Percentiles rank a stretch among this genome's conserved stretches.
Conservation (phyloP, 30 jellyfish, hydroid and myxozoan genomes). For the Turritopsis dohrnii region DNA sequence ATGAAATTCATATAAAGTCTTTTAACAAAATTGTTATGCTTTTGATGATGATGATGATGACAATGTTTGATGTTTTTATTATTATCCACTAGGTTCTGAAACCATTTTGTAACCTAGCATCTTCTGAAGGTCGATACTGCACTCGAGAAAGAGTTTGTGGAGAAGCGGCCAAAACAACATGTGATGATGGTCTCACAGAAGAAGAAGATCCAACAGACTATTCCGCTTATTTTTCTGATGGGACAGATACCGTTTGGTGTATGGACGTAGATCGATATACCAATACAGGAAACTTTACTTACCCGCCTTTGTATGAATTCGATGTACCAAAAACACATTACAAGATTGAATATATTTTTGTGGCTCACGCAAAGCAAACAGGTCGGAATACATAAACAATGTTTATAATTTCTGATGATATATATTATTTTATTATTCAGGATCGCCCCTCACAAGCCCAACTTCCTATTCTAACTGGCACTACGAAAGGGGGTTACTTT, state of each 20-base stretch:
- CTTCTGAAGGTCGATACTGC: not conserved
- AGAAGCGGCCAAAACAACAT: not conserved
- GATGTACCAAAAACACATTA: not conserved
- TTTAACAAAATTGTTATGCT: not conserved
- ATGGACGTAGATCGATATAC: not conserved
- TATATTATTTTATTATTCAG: no score
- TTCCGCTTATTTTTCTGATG: not conserved
- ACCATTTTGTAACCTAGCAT: not conserved
- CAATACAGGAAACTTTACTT: not conserved
- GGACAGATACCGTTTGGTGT: not conserved
- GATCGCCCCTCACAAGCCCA: no score
- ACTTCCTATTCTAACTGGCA: no score
- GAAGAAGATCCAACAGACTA: not conserved
- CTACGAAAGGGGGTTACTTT: no score
- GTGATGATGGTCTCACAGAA: not conserved
- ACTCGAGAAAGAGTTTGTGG: not conserved
- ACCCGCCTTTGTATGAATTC: not conserved
- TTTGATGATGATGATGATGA: not conserved
- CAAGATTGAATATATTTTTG: not conserved
- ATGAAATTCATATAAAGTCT: no score
- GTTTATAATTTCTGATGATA: no score
- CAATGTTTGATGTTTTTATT: not conserved
- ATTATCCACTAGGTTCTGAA: not conserved
- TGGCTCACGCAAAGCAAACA: not conserved
- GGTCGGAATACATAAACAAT: not conserved